Percentiles rank a stretch among this genome's conserved stretches.
Conservation (phyloP, 2,113 vertebrate species). For the Drymodes brunneopygia region DNA sequence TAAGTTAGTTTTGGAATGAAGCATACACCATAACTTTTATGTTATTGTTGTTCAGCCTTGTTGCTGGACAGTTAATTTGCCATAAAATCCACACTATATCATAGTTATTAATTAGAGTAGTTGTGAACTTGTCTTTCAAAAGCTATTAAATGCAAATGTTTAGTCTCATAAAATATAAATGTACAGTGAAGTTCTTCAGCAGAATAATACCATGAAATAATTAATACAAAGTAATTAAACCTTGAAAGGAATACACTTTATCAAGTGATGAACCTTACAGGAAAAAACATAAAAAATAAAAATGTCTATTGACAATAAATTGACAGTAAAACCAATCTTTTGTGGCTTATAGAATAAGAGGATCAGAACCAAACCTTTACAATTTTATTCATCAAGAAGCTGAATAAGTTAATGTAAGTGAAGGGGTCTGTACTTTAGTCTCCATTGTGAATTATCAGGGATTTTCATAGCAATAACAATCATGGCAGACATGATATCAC, state of each 20-base stretch:
- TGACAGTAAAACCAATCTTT: not conserved
- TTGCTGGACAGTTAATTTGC: constrained; percentile 57
- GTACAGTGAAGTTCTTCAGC: not conserved
- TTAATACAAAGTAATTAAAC: constrained; percentile 41
- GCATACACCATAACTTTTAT: constrained; percentile 22
- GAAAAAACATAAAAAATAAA: not conserved
- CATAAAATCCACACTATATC: constrained; percentile 47
- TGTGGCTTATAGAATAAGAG: not conserved
- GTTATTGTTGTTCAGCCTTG: constrained; percentile 55
- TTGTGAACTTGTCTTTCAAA: constrained; percentile 33
- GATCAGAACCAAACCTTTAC: not conserved
- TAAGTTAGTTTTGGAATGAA: constrained; percentile 58
- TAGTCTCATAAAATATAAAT: constrained; percentile 31
- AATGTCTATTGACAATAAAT: not conserved
- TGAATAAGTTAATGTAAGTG: not conserved
- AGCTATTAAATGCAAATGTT: constrained; percentile 41
- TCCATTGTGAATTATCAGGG: not conserved
- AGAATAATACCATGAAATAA: not conserved
- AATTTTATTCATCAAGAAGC: not conserved
- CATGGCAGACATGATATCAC: not conserved
- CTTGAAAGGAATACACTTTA: not conserved
- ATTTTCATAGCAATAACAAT: not conserved
- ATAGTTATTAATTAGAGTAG: constrained; percentile 62
- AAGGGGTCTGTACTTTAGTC: not conserved
- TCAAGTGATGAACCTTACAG: not conserved